Percentiles rank a stretch among this genome's conserved stretches.
Evolutionary conservation across 2,888 invertebrate species (phyloP).

Genomic region (Tachina lurida): DNA sequence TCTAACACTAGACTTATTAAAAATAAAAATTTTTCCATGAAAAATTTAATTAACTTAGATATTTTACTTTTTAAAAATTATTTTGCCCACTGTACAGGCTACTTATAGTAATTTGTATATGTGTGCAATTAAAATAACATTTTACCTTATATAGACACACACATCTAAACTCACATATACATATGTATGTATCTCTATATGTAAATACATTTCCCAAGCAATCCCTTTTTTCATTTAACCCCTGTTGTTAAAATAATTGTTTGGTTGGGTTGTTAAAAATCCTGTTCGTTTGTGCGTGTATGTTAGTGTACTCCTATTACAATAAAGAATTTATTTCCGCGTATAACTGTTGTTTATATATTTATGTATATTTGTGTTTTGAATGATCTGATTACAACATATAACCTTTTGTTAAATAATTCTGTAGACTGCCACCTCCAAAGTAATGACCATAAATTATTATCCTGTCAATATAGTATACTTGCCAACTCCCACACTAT

Average conservation of each 20-base stretch:
- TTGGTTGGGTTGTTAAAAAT: slow-evolving; percentile 7
- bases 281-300: slow-evolving; percentile 1
- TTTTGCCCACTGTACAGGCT: no score
- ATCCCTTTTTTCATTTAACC: slow-evolving; percentile 14
- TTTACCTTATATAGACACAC: background rate
- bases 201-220: slow-evolving; percentile 19
- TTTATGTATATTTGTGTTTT: slow-evolving; percentile 50
- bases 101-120: slow-evolving; percentile 17
- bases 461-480: slow-evolving; percentile 27
- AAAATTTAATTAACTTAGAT: no score
- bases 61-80: no score
- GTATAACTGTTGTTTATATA: background rate
- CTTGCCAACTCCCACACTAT: background rate
- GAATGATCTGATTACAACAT: slow-evolving; percentile 19
- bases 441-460: slow-evolving; percentile 43
- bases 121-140: slow-evolving; percentile 13
- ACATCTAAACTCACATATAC: background rate
- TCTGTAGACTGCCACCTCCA: background rate
- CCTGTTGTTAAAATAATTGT: slow-evolving; percentile 22
- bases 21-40: no score
- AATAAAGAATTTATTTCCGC: slow-evolving; percentile 42
- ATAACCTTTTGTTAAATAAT: slow-evolving; percentile 36
- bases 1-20: no score
- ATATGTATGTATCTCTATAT: background rate
- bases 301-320: slow-evolving; percentile 47